Percentiles rank a stretch among this genome's conserved stretches.
These are phyloP conservation scores for Halcyon chelicuti DNA, from an alignment of 2,797 vertebrate genomes.

Conservation along the genomic window DNA sequence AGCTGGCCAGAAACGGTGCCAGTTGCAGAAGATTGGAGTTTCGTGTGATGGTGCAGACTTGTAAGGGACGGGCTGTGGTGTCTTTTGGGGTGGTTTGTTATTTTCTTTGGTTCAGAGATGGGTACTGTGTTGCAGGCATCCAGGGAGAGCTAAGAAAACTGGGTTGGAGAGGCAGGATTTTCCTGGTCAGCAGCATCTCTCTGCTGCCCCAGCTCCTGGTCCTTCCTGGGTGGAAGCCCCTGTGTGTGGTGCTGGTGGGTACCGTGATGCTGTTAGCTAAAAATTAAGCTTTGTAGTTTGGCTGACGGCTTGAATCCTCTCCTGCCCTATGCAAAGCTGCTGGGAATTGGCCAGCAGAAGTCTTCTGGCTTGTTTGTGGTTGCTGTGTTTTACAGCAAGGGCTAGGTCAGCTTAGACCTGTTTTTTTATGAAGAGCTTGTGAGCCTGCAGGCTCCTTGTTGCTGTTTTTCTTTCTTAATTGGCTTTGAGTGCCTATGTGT, in stretches of 20 bases:
- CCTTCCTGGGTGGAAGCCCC: not conserved
- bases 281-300: not conserved
- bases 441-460: not conserved
- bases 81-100: not conserved
- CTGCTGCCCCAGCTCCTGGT: accelerated
- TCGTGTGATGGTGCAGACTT: accelerated
- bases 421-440: not conserved
- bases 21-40: not conserved
- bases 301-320: not conserved
- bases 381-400: not conserved
- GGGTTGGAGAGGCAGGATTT: not conserved
- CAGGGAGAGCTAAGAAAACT: not conserved
- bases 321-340: not conserved
- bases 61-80: accelerated
- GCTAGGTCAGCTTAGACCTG: not conserved
- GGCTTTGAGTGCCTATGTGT: not conserved
- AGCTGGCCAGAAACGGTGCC: not conserved
- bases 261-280: not conserved
- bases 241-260: accelerated
- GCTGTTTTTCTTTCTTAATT: conserved; percentile 50
- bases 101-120: not conserved
- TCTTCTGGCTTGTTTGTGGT: not conserved
- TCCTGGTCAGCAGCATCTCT: not conserved
- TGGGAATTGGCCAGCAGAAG: not conserved
- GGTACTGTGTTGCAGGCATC: not conserved